These are phyloP conservation scores for Ciona savignyi DNA, from an alignment of 23 tunicate species.

Conservation along the genomic window DNA sequence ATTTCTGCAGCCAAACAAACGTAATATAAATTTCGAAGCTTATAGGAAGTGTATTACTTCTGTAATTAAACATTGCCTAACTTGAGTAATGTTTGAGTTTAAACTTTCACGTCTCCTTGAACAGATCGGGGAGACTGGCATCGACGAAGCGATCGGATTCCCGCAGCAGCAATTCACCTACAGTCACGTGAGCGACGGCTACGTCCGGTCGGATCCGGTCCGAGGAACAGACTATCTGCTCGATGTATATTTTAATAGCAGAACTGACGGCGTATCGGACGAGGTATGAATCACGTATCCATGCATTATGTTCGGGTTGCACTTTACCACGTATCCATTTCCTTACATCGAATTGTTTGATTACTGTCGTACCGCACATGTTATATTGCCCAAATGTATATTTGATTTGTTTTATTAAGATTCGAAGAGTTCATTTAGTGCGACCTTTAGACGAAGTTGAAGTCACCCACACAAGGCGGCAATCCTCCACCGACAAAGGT, in stretches of 20 bases:
- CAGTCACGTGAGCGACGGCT: conserved; percentile 80
- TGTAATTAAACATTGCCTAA: neutral
- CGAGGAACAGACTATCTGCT: conserved; percentile 73
- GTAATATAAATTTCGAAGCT: too few species aligned
- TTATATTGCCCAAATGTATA: too few species aligned
- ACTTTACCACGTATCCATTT: too few species aligned
- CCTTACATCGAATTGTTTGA: too few species aligned
- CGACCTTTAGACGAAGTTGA: conserved; percentile 38
- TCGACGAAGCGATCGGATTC: conserved; percentile 45
- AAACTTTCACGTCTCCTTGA: too few species aligned
- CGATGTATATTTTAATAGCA: conserved; percentile 54
- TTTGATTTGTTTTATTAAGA: too few species aligned
- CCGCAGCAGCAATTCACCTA: conserved; percentile 25
- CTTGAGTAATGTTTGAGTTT: neutral
- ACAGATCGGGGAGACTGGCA: conserved; percentile 65
- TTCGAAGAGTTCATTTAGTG: conserved; percentile 44
- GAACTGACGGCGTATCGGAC: conserved; percentile 16
- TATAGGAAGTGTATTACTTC: too few species aligned
- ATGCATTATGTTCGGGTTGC: too few species aligned
- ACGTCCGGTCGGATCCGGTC: conserved; percentile 35
- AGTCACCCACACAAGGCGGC: conserved; percentile 3
- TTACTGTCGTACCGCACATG: too few species aligned
- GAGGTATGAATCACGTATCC: too few species aligned
- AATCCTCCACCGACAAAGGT: neutral
- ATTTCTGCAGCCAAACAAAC: too few species aligned